Base-by-base conservation (phyloP, 2,797 vertebrate genomes). In the Molossus alvarezi region DNA sequence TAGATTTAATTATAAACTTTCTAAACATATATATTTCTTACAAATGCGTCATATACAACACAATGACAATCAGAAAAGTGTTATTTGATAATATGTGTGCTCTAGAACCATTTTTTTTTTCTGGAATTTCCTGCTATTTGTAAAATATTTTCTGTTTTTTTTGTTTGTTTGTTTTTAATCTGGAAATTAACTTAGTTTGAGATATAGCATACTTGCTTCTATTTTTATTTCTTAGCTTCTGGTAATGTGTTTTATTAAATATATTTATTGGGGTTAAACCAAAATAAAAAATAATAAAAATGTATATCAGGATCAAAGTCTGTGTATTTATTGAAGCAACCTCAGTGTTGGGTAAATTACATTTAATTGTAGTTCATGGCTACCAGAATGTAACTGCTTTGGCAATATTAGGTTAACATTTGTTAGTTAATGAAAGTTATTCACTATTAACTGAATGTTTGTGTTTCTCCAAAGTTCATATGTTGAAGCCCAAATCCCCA, bases 201-300 rank as follows among this genome's bases (percentile, higher is more conserved):
- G 18, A 77, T 65, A 23, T 88, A 62, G 84, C 1, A 7, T 27
- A 45, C 53, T 91, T 84, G n/a, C 8, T 79, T 71, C 13, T 90
- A 20, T 77, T 41, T 87, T 71, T 72, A 93, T 57, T 75, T 93
- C n/a, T 95, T 89, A 67, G 9, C 21, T 45, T 93, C 37, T 41
- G 25, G 0, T 6, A 91, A 62, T 1, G 71, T 80, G 5, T 33
- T 77, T 72, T 71, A 73, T 72, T 75, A 91, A 82, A 91, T 85
- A 60, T 20, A 73, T 8, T 72, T 72, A 55, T 53, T 87, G 64
- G 25, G 48, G 3, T 23, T 29, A 81, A 72, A 29, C 53, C 8
- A 79, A 85, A 90, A 51, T 73, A 55, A 67, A 58, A 95, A 69
- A 76, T 41, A 73, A 5, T 5, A 60, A 6, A 6, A 82, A n/a